Conservation (phyloP, 1,140 invertebrate species). For the Vanessa atalanta region DNA sequence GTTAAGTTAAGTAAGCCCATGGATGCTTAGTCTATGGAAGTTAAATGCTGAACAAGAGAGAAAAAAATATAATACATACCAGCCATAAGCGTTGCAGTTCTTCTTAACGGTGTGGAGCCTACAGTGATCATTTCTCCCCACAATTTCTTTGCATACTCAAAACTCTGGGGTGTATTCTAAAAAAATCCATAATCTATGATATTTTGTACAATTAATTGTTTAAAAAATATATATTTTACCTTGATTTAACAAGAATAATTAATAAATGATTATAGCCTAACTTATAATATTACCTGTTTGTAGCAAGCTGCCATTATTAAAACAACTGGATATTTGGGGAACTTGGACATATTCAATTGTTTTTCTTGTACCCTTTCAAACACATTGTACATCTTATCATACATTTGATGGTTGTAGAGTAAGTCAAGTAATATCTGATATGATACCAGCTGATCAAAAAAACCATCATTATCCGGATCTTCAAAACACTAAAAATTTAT, state of each 20-base stretch:
- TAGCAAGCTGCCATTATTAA: slow-evolving; percentile 87
- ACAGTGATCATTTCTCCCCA: slow-evolving; percentile 82
- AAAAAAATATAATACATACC: slow-evolving; percentile 50
- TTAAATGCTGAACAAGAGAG: too few relatives aligned
- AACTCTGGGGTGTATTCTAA: slow-evolving; percentile 87
- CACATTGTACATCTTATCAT: slow-evolving; percentile 84
- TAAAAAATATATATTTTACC: too few relatives aligned
- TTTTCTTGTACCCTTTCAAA: slow-evolving; percentile 83
- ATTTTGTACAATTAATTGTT: too few relatives aligned
- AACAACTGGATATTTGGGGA: slow-evolving; percentile 85
- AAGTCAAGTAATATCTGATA: slow-evolving; percentile 88
- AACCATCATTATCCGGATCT: slow-evolving; percentile 82
- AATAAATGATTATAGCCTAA: background rate
- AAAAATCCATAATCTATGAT: slow-evolving; percentile 35
- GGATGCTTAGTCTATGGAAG: too few relatives aligned
- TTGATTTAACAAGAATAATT: background rate
- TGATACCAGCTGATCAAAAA: slow-evolving; percentile 87
- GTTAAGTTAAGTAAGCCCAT: too few relatives aligned
- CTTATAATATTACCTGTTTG: slow-evolving; percentile 84
- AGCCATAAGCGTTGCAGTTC: slow-evolving; percentile 83
- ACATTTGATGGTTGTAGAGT: slow-evolving; percentile 86
- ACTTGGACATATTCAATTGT: slow-evolving; percentile 82
- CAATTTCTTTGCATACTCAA: slow-evolving; percentile 83
- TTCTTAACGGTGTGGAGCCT: slow-evolving; percentile 82
- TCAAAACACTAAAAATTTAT: slow-evolving; percentile 83